phyloP scores from a whole-genome alignment of 2,797 vertebrate species.

The Hybognathus amarus region DNA sequence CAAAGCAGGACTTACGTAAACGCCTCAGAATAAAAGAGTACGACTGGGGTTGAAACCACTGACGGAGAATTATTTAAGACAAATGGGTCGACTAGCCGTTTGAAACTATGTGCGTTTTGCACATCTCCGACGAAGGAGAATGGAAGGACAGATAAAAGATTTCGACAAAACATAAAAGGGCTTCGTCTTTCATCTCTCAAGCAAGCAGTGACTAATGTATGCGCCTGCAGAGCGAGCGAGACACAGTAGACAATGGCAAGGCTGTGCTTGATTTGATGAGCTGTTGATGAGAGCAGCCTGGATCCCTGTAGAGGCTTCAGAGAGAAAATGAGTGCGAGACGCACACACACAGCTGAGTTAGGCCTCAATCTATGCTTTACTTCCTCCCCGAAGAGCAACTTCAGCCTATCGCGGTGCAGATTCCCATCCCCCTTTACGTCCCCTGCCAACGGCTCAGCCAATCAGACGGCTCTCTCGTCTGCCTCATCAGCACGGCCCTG shows the following conservation, averaged over 20 bases:
- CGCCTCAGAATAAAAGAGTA: not conserved
- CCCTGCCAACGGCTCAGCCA: constrained; percentile 73
- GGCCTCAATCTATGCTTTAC: constrained; percentile 63
- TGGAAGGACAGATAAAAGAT: constrained; percentile 38
- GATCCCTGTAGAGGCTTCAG: constrained; percentile 55
- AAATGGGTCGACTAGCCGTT: not conserved
- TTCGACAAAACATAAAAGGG: constrained; percentile 41
- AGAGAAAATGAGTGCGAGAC: constrained; percentile 48
- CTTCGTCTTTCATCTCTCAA: constrained; percentile 28
- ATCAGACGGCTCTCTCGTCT: constrained; percentile 69
- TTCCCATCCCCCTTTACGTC: constrained; percentile 64
- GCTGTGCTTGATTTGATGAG: constrained; percentile 63
- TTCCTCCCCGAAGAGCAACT: constrained; percentile 59
- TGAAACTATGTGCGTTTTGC: not conserved
- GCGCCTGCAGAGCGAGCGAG: constrained; percentile 43
- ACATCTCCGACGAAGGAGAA: constrained; percentile 5
- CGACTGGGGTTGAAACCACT: not conserved
- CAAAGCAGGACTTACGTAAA: not conserved
- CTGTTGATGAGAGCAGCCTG: constrained; percentile 60
- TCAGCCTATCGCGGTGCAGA: constrained; percentile 70
- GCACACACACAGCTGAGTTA: constrained; percentile 48
- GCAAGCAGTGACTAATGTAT: constrained; percentile 50
- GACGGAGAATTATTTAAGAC: not conserved
- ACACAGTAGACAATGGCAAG: constrained; percentile 44
- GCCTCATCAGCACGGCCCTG: constrained; percentile 68